These are phyloP conservation scores for Bhutanitis thaidina DNA, from an alignment of 2,888 invertebrate genomes.

Conservation along the genomic window DNA sequence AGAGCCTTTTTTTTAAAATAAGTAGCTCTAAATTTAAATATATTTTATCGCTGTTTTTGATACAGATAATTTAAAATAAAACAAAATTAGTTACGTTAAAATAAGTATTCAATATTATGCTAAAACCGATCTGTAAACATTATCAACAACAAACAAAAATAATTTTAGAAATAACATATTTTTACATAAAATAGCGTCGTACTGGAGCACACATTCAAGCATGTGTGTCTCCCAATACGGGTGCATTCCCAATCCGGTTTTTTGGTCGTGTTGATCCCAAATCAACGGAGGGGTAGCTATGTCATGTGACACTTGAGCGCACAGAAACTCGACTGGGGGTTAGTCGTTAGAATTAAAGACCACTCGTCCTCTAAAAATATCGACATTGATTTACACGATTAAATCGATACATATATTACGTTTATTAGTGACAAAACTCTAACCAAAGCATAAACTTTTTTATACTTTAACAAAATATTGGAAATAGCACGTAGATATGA, in stretches of 20 bases:
- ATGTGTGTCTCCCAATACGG: slow-evolving; percentile 50
- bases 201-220: slow-evolving; percentile 23
- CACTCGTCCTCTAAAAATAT: slow-evolving; percentile 46
- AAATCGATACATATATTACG: too few relatives aligned
- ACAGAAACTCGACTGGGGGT: slow-evolving; percentile 58
- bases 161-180: background rate
- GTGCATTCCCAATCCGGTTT: slow-evolving; percentile 67
- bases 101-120: too few relatives aligned
- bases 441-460: too few relatives aligned
- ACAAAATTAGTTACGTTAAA: too few relatives aligned
- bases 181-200: slow-evolving; percentile 2
- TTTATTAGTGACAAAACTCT: too few relatives aligned
- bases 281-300: slow-evolving; percentile 67
- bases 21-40: too few relatives aligned
- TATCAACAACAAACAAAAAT: background rate
- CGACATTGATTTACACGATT: background rate
- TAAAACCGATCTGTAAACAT: background rate
- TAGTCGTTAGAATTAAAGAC: slow-evolving; percentile 62
- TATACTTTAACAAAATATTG: too few relatives aligned
- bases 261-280: slow-evolving; percentile 67
- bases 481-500: too few relatives aligned
- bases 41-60: too few relatives aligned
- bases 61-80: too few relatives aligned
- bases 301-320: slow-evolving; percentile 74
- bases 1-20: too few relatives aligned